Evolutionary conservation across 1,140 invertebrate species (phyloP).

Genomic region (Bombus polaris): DNA sequence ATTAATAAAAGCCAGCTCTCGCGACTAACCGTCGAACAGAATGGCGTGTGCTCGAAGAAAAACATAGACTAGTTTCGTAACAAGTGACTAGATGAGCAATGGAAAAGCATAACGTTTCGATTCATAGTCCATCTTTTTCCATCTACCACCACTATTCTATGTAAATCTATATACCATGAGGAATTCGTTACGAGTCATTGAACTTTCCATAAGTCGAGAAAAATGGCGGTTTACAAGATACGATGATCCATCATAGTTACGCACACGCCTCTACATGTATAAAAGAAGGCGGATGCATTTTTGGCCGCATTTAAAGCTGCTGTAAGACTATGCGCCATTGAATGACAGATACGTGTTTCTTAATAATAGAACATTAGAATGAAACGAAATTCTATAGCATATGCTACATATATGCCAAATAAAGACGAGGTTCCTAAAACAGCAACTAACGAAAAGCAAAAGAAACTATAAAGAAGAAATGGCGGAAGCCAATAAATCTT

Average conservation of each 20-base stretch:
- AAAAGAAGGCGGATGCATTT: not conserved
- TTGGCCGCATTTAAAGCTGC: not conserved
- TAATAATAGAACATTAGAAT: conserved; percentile 2
- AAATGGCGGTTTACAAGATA: not conserved
- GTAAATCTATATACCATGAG: too few species aligned
- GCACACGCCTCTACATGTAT: too few species aligned
- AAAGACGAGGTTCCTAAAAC: too few species aligned
- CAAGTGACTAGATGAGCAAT: not conserved
- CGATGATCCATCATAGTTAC: not conserved
- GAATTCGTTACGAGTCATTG: not conserved
- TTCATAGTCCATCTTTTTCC: not conserved
- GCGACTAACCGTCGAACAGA: conserved; percentile 37
- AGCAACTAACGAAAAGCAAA: not conserved
- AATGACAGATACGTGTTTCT: not conserved
- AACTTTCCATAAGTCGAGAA: not conserved
- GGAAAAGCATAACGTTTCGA: conserved; percentile 2
- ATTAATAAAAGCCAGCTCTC: conserved; percentile 71
- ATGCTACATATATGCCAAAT: not conserved
- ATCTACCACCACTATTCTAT: not conserved
- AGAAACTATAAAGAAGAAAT: not conserved
- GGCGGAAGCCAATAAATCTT: too few species aligned
- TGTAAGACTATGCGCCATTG: not conserved
- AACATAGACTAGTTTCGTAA: conserved; percentile 61
- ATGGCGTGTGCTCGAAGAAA: conserved; percentile 46
- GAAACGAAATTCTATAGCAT: not conserved